Evolutionary conservation across 2,797 vertebrate species (phyloP), one percentile per base, ranked within the genome.

Genomic region (Catamblyrhynchus diadema): DNA sequence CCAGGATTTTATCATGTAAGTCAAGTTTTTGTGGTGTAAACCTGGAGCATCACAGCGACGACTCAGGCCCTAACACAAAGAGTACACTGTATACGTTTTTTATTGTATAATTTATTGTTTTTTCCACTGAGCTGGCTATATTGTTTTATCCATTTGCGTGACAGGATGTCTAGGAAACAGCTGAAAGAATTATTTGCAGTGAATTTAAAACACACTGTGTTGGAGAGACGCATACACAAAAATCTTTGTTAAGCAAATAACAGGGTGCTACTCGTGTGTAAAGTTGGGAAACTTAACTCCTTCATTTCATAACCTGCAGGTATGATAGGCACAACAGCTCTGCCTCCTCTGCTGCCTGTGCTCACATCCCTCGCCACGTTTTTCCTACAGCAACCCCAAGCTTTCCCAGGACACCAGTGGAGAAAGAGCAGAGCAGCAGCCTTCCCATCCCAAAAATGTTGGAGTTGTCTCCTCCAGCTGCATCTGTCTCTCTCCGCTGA

Each of bases 101-200:
- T 91, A 90, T 89, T 94, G 71, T 82, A 74, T 87, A 95, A 97
- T 94, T 91, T 94, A 97, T 82, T 95, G 87, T 90, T 93, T 97
- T 92, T 95, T 95, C 95, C 94, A 94, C 86, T 95, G 79, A 96
- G 91, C 92, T 96, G 91, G 93, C 94, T 97, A 95, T 96, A 96
- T 95, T 96, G 96, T 97, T 96, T 97, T 96, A 97, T 93, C 95
- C 93, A 97, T 75, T 95, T 97, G 96, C 84, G 91, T 94, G 95
- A 96, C 95, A 96, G 95, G 97, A 96, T 97, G 97, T 93, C 95
- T 96, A 97, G 96, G 94, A 96, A 97, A 97, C 97, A 97, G 95
- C 90, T 96, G 97, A 97, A 95, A 98, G 88, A 97, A 97, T 97
- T 95, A 96, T 97, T 97, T 96, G 96, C 91, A 97, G 82, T 86